Evolutionary conservation across 2,888 invertebrate species (phyloP).

Genomic region (Fragum sueziense): DNA sequence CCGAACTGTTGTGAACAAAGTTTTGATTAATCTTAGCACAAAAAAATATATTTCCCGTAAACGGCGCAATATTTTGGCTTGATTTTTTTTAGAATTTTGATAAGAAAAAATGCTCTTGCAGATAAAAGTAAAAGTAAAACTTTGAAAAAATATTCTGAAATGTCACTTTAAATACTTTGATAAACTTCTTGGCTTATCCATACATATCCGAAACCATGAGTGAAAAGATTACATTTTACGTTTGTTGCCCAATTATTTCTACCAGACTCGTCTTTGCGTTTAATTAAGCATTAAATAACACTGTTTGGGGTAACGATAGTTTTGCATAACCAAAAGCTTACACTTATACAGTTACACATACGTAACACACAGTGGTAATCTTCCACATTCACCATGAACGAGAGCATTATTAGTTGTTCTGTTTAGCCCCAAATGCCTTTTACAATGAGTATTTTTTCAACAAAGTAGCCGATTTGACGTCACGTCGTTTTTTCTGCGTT

Average conservation of each 20-base stretch:
- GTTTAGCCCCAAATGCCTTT: background rate
- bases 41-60: no score
- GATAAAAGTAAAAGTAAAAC: no score
- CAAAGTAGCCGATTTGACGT: no score
- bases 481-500: no score
- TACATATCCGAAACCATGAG: conserved; percentile 28
- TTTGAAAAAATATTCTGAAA: no score
- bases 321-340: no score
- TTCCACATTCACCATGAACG: background rate
- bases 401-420: no score
- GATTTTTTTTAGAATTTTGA: no score
- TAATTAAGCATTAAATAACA: conserved; percentile 32
- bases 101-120: no score
- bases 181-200: no score
- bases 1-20: conserved; percentile 12
- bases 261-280: conserved; percentile 5
- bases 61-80: no score
- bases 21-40: conserved; percentile 29
- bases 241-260: conserved; percentile 28
- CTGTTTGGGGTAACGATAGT: conserved; percentile 21
- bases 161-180: no score
- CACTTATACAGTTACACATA: background rate
- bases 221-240: conserved; percentile 12
- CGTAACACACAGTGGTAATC: background rate
- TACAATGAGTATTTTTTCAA: conserved; percentile 5